A percentile compares a stretch with the other conserved stretches of the same genome.
Conservation (phyloP, 2,113 vertebrate genomes). For the Oreotrochilus melanogaster region DNA sequence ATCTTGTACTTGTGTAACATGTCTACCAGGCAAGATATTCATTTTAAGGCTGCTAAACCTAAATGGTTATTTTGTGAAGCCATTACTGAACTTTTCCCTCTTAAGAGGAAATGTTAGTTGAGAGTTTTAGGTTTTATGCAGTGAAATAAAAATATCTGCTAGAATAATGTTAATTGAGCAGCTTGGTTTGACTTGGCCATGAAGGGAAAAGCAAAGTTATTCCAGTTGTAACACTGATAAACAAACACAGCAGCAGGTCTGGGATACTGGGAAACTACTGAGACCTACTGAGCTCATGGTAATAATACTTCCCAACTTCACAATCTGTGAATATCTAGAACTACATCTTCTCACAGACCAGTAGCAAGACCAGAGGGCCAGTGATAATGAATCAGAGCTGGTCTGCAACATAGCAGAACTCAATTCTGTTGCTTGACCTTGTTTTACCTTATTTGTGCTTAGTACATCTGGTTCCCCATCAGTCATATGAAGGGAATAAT, state of each 20-base stretch:
- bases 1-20: neutral
- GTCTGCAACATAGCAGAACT: neutral
- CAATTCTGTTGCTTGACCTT: conserved; percentile 17
- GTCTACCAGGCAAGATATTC: neutral
- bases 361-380: neutral
- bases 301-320: neutral
- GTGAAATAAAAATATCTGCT: neutral
- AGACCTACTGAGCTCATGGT: neutral
- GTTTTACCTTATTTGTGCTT: conserved; percentile 12
- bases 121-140: neutral
- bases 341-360: neutral
- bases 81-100: neutral
- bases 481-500: conserved; percentile 7
- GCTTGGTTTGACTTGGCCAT: neutral
- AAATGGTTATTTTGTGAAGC: neutral
- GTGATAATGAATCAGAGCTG: neutral
- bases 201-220: neutral
- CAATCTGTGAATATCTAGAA: neutral
- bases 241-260: fast-evolving
- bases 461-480: neutral
- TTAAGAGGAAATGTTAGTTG: neutral
- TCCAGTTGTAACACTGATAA: neutral
- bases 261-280: neutral
- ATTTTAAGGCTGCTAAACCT: neutral
- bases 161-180: neutral